Conservation (phyloP, 1,140 invertebrate genomes). For the Melipona quadrifasciata region DNA sequence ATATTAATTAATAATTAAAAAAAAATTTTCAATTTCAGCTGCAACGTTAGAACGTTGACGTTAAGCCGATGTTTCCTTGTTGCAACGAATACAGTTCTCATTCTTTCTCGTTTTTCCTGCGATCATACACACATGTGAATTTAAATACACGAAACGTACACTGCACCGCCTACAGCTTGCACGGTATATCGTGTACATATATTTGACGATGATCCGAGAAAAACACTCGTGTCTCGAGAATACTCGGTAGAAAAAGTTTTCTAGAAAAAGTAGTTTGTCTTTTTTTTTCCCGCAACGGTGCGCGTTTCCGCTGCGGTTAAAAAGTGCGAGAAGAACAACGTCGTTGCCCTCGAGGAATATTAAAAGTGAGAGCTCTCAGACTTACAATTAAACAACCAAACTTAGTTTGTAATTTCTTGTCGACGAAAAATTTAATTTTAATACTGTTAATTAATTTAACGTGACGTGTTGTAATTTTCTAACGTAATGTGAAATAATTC, state of each 20-base stretch:
- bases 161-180: slow-evolving; percentile 19
- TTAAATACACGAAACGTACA: slow-evolving; percentile 42
- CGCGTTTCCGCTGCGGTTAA: neutral
- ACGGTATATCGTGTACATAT: neutral
- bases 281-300: neutral
- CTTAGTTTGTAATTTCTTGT: neutral
- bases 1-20: neutral
- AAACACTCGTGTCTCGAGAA: slow-evolving; percentile 31
- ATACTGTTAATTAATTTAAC: neutral
- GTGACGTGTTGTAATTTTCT: too few relatives aligned
- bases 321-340: neutral
- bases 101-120: slow-evolving; percentile 1
- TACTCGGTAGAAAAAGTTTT: slow-evolving; percentile 20
- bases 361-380: neutral
- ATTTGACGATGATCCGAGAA: slow-evolving; percentile 20
- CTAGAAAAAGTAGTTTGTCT: slow-evolving; percentile 15
- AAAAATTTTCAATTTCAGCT: neutral
- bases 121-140: slow-evolving; percentile 36
- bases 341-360: neutral
- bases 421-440: neutral
- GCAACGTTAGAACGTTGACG: neutral
- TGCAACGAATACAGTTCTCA: neutral
- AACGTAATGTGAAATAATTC: too few relatives aligned
- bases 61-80: neutral
- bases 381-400: neutral